Conservation (phyloP, 2,797 vertebrate genomes). For the Falco novaeseelandiae region DNA sequence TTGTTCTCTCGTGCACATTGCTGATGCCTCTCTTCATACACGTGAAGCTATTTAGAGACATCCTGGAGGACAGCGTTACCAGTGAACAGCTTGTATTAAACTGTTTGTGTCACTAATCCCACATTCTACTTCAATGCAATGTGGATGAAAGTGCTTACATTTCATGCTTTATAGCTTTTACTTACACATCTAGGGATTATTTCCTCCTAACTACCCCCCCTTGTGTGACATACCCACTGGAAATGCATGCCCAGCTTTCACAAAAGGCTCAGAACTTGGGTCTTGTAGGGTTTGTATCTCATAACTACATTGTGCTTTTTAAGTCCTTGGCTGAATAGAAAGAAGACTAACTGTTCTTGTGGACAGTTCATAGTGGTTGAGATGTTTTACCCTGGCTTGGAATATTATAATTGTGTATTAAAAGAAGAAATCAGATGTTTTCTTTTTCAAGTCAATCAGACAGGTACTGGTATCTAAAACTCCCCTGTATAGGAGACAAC, state of each 20-base stretch:
- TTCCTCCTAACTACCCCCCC: background rate
- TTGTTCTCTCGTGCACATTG: background rate
- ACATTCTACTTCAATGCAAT: accelerated
- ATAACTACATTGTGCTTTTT: background rate
- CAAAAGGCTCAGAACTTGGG: background rate
- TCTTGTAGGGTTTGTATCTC: background rate
- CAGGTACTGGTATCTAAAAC: background rate
- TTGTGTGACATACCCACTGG: background rate
- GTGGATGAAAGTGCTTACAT: background rate
- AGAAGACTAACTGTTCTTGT: background rate
- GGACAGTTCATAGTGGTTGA: background rate
- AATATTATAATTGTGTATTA: background rate
- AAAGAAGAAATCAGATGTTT: background rate
- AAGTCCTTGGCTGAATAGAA: background rate
- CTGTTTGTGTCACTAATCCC: background rate
- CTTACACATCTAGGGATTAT: background rate
- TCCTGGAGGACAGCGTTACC: background rate
- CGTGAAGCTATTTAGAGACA: background rate
- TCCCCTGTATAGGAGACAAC: background rate
- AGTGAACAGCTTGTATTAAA: background rate
- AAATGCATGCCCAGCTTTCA: background rate
- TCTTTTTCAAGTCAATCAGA: background rate
- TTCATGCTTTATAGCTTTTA: background rate
- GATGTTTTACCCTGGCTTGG: background rate
- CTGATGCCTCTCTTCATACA: background rate